Evolutionary conservation across 2,113 vertebrate species (phyloP).

Genomic region (Acanthisitta chloris): DNA sequence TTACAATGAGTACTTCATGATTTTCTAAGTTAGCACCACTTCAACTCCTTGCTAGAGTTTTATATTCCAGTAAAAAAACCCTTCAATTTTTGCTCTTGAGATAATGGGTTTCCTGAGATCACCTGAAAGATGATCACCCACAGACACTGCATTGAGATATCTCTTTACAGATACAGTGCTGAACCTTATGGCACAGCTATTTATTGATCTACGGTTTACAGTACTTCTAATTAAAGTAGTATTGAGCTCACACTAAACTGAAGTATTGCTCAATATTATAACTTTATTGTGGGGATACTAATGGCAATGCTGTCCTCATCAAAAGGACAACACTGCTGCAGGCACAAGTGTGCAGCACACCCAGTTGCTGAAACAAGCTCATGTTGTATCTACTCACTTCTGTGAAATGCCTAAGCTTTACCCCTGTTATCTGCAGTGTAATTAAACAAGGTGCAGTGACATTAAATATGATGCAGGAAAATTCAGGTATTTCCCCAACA

Average conservation of each 20-base stretch:
- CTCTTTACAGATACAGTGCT: background rate
- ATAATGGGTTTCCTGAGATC: background rate
- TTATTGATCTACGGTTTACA: background rate
- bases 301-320: background rate
- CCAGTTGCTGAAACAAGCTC: background rate
- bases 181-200: background rate
- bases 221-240: background rate
- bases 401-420: background rate
- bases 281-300: background rate
- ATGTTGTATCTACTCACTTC: background rate
- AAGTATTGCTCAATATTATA: background rate
- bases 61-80: background rate
- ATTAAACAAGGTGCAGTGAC: background rate
- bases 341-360: background rate
- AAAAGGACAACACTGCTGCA: background rate
- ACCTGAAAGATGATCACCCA: background rate
- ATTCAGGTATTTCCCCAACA: background rate
- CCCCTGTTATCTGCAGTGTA: background rate
- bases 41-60: background rate
- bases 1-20: background rate
- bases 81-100: background rate
- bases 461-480: background rate
- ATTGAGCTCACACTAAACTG: background rate
- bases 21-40: background rate
- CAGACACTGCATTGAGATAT: background rate